Base-by-base conservation (phyloP, 1,140 invertebrate genomes). In the Drosophila punjabiensis region DNA sequence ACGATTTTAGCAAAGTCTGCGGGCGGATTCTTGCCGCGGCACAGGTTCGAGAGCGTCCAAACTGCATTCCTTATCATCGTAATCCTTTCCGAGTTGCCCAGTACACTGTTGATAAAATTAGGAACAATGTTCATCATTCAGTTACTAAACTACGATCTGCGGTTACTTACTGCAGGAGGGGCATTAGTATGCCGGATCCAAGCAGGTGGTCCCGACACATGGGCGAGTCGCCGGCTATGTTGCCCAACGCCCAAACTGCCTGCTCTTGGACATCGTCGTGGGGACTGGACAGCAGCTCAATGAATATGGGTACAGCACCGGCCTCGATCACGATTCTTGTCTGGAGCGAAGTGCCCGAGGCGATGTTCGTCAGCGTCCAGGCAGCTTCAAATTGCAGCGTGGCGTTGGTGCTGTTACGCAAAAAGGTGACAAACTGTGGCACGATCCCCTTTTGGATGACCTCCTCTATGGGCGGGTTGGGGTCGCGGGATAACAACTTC, bases 391-490 rank as follows among this genome's bases (percentile, higher is more conserved):
- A 99, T 97, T 99, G 93, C 39, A 94, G 94, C 37, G 97, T 97
- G 64, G 96, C 96, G 94, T 98, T 98, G 68, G 94, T 94, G 88
- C 96, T 95, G 93, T 97, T 97, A 90, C 97, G 95, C 50, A 99
- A 94, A 94, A 99, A 99, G 93, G 98, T 96, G 11, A 99, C 98
- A 95, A 99, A 99, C 94, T 96, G 95, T 32, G 98, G 98, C 70
- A 99, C 97, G 92, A 99, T 98, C 83, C 98, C 98, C 62, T 98
- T 98, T 83, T 96, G 95, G 90, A 99, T 99, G n/a, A 99, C 98
- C 95, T 99, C 98, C 94, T 99, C 98, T 87, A 99, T 99, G 3
- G 98, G 98, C 53, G 99, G 99, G 95, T 99, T 99, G 10, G 98
- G 98, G 94, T 99, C 99, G 93, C 96, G 95, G 78, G 98, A 99